Evolutionary conservation across 2,888 invertebrate species (phyloP).

Genomic region (Cosmia trapezina): DNA sequence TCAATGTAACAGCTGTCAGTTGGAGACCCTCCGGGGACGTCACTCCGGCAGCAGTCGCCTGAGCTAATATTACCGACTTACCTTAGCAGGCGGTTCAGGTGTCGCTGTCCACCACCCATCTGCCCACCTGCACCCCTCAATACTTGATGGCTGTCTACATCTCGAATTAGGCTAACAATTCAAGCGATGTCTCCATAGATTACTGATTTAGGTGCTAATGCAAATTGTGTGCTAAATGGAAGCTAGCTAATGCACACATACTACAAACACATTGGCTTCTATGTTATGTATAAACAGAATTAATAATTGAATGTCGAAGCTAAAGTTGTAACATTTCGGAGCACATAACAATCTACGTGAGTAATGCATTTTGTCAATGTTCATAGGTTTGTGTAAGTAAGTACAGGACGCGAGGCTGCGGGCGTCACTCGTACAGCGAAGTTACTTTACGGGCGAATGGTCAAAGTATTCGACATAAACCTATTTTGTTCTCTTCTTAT

Average conservation of each 20-base stretch:
- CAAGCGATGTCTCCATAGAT: slow-evolving; percentile 68
- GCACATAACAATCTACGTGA: slow-evolving; percentile 40
- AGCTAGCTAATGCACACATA: slow-evolving; percentile 40
- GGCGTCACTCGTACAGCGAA: slow-evolving; percentile 85
- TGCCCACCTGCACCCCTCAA: slow-evolving; percentile 72
- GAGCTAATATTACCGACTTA: slow-evolving; percentile 78
- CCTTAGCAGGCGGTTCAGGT: slow-evolving; percentile 60
- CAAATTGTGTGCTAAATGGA: slow-evolving; percentile 55
- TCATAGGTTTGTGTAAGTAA: slow-evolving; percentile 59
- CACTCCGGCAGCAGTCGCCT: slow-evolving; percentile 26
- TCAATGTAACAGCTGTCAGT: slow-evolving; percentile 37
- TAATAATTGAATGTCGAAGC: slow-evolving; percentile 29
- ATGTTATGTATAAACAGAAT: slow-evolving; percentile 48
- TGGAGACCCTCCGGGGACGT: slow-evolving; percentile 41
- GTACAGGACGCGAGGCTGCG: slow-evolving; percentile 70
- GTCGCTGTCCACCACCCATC: slow-evolving; percentile 69
- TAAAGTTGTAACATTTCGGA: slow-evolving; percentile 27
- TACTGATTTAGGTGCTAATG: slow-evolving; percentile 72
- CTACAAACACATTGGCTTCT: slow-evolving; percentile 15
- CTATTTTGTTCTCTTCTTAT: slow-evolving; percentile 91
- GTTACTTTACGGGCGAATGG: slow-evolving; percentile 90
- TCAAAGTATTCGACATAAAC: slow-evolving; percentile 91
- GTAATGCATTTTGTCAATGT: slow-evolving; percentile 59
- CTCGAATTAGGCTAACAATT: slow-evolving; percentile 78
- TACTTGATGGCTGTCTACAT: slow-evolving; percentile 82